phyloP scores from a whole-genome alignment of 2,797 vertebrate genomes.

The Graptemys geographica region DNA sequence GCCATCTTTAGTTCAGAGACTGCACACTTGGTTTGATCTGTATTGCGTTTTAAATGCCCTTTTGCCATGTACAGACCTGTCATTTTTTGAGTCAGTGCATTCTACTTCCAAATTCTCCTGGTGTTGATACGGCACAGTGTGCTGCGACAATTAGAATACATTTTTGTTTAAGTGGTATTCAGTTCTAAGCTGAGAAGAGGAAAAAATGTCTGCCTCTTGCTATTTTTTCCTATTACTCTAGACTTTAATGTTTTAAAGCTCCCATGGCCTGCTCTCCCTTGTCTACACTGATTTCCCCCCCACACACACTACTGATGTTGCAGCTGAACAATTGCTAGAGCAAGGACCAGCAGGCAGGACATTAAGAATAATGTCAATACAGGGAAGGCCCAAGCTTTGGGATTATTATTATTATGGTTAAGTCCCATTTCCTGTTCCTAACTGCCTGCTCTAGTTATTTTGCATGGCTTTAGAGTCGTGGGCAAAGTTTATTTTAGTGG shows the following conservation, averaged over 20 bases:
- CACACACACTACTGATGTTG: not conserved
- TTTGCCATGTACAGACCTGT: not conserved
- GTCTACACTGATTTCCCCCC: conserved; percentile 25
- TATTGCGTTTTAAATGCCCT: not conserved
- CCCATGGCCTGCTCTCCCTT: not conserved
- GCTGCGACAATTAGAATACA: not conserved
- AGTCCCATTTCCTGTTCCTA: not conserved
- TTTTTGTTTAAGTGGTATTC: not conserved
- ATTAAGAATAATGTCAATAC: not conserved
- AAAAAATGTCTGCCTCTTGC: not conserved
- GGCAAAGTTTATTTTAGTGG: not conserved
- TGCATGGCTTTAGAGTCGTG: not conserved
- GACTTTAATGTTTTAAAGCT: not conserved
- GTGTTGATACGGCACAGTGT: not conserved
- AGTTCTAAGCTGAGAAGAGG: not conserved
- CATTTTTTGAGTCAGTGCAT: not conserved
- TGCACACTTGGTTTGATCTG: not conserved
- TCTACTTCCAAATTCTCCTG: not conserved
- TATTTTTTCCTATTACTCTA: not conserved
- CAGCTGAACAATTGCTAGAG: not conserved
- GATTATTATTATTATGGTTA: not conserved
- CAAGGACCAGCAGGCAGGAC: not conserved
- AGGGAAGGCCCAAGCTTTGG: not conserved
- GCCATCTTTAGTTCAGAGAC: not conserved
- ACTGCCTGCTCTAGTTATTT: not conserved